Percentiles rank a stretch among this genome's conserved stretches.
phyloP scores from a whole-genome alignment of 2,888 invertebrate genomes.

The Omphaloscelis lunosa region DNA sequence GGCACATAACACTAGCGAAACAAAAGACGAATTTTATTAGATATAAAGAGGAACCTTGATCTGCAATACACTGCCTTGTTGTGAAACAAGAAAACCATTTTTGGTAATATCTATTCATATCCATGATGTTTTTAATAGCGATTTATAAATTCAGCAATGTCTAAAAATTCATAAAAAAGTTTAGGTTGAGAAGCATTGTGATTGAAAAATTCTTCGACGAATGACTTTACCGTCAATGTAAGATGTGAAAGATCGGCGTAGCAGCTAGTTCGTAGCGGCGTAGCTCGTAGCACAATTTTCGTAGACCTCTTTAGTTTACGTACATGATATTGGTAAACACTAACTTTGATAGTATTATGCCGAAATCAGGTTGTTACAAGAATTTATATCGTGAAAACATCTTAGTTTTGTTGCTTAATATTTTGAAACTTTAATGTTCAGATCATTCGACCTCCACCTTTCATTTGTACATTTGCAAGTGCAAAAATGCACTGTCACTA shows the following conservation, averaged over 20 bases:
- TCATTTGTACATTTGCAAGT: slow-evolving; percentile 67
- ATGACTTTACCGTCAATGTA: slow-evolving; percentile 16
- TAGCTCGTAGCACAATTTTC: slow-evolving; percentile 64
- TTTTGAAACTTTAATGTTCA: slow-evolving; percentile 76
- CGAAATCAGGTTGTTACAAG: slow-evolving; percentile 54
- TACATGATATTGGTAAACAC: slow-evolving; percentile 32
- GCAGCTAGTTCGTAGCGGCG: slow-evolving; percentile 60
- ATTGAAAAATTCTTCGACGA: slow-evolving; percentile 16
- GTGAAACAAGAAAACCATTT: slow-evolving; percentile 69
- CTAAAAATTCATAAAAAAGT: background rate
- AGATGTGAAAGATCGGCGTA: slow-evolving; percentile 52
- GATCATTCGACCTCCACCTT: slow-evolving; percentile 77
- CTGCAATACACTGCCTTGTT: slow-evolving; percentile 77
- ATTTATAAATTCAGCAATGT: slow-evolving; percentile 4
- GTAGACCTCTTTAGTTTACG: slow-evolving; percentile 61
- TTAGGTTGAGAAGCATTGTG: slow-evolving; percentile 21
- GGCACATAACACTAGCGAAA: slow-evolving; percentile 88
- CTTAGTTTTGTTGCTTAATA: slow-evolving; percentile 70
- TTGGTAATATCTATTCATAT: slow-evolving; percentile 41
- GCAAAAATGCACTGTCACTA: slow-evolving; percentile 58
- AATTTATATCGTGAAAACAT: slow-evolving; percentile 66
- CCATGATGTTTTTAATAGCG: slow-evolving; percentile 21
- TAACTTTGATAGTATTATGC: slow-evolving; percentile 48
- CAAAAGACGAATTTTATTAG: slow-evolving; percentile 88
- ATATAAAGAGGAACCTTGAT: slow-evolving; percentile 86